phyloP scores from a whole-genome alignment of 2,888 invertebrate species.

The Drosophila recens region DNA sequence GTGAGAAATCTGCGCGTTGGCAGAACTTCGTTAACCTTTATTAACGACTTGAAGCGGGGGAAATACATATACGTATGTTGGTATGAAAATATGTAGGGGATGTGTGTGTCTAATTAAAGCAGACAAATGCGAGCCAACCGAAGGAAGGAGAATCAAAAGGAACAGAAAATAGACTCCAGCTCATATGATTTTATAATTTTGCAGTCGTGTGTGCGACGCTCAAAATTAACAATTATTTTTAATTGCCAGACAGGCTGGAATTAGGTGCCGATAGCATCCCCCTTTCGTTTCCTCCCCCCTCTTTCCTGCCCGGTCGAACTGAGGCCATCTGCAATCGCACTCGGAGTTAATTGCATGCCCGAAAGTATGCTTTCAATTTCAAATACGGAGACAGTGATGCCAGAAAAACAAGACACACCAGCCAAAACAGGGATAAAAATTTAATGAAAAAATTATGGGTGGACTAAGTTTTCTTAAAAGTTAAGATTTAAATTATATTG shows the following conservation, averaged over 20 bases:
- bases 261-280: conserved; percentile 51
- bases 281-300: not conserved
- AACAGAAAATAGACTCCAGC: not conserved
- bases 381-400: conserved; percentile 8
- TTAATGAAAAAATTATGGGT: no score
- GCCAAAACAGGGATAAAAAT: not conserved
- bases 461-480: not conserved
- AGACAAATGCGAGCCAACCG: conserved; percentile 49
- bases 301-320: not conserved
- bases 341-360: conserved; percentile 50
- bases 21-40: conserved; percentile 78
- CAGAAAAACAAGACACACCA: not conserved
- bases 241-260: conserved; percentile 59
- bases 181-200: conserved; percentile 63
- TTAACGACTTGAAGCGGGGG: conserved; percentile 56
- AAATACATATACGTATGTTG: not conserved
- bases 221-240: conserved; percentile 75
- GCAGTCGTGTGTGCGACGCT: conserved; percentile 29
- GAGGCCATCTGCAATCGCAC: conserved; percentile 23
- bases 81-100: not conserved
- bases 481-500: not conserved
- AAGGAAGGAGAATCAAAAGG: not conserved
- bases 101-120: conserved; percentile 68
- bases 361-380: conserved; percentile 54
- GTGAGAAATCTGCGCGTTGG: conserved; percentile 74